Base-by-base conservation (phyloP, 2,888 invertebrate species). In the Cantharis nigra region DNA sequence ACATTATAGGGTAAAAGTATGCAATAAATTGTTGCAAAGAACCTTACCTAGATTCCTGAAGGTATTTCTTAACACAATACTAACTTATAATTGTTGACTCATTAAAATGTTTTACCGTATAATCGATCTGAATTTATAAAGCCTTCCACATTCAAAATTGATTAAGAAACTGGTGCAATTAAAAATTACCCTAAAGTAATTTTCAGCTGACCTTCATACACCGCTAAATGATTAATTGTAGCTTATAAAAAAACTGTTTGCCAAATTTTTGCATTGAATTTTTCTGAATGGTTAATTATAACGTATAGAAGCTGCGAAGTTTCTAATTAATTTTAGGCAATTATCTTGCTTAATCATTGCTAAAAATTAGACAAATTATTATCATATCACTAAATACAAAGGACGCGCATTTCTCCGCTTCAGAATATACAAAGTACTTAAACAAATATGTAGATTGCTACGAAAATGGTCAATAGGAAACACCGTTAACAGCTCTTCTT, bases 121-220 rank as follows among this genome's bases (percentile, higher is more conserved):
- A 78, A 78, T 67, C 75, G 78, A 78, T 78, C 78, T 75, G 72
- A 75, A 75, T 78, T 75, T 75, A 75, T 78, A 75, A 75, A 78
- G 49, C 72, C 75, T 75, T 75, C 75, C 75, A 75, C 73, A 71
- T 78, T 78, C 77, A 49, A 71, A 33, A 62, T 28, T 71, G 74
- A 74, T 74, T 77, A 74, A 77, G 77, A 74, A 77, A 77, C 71
- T 63, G 71, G 63, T 67, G 71, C 74, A 77, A 77, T 77, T 77
- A 77, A 77, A 69, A 23, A 71, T 64, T 71, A 62, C 63, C 69
- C 73, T 28, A 63, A 65, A 63, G 71, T 75, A 72, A 76, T 76
- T 70, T 76, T 69, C 63, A 65, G 33, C 49, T 65, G 70, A 76
- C 76, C 74, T 77, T 77, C 74, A 64, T 64, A 70, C 70, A 77